Percentiles rank a stretch among this genome's conserved stretches.
Evolutionary conservation across 2,113 vertebrate genomes (phyloP).

Genomic region (Harpagus bidentatus): DNA sequence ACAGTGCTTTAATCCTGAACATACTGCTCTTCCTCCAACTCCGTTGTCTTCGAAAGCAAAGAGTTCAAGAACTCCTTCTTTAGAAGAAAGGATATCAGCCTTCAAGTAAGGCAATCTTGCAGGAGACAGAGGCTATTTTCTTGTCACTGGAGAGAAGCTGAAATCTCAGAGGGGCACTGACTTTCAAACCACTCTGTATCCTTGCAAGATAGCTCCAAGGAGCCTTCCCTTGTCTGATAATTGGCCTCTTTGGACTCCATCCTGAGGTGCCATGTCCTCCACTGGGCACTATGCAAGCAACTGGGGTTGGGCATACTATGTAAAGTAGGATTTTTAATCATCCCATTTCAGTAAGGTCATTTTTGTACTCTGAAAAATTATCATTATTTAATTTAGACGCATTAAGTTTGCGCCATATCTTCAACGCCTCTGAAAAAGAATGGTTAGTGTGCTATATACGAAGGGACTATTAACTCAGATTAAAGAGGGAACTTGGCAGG

Average conservation of each 20-base stretch:
- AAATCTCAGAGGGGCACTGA: not conserved
- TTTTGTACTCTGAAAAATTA: not conserved
- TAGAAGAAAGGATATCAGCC: not conserved
- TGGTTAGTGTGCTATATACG: not conserved
- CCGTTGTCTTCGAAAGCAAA: not conserved
- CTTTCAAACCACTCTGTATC: not conserved
- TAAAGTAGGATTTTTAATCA: not conserved
- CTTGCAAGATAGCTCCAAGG: not conserved
- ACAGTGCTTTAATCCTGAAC: not conserved
- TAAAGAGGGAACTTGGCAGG: not conserved
- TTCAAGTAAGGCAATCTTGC: not conserved
- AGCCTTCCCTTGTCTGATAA: not conserved
- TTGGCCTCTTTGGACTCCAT: not conserved
- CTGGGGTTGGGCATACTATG: accelerated
- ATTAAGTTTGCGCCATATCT: not conserved
- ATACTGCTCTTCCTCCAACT: not conserved
- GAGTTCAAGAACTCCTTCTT: not conserved
- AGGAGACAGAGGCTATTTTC: not conserved
- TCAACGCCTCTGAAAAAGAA: not conserved
- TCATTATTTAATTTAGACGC: not conserved
- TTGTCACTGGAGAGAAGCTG: not conserved
- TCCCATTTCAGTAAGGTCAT: not conserved
- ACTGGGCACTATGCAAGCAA: not conserved
- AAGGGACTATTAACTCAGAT: not conserved
- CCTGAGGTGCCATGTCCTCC: not conserved